Evolutionary conservation across 2,888 invertebrate species (phyloP), one percentile per base, ranked within the genome.

Genomic region (Sarcophaga variegata): DNA sequence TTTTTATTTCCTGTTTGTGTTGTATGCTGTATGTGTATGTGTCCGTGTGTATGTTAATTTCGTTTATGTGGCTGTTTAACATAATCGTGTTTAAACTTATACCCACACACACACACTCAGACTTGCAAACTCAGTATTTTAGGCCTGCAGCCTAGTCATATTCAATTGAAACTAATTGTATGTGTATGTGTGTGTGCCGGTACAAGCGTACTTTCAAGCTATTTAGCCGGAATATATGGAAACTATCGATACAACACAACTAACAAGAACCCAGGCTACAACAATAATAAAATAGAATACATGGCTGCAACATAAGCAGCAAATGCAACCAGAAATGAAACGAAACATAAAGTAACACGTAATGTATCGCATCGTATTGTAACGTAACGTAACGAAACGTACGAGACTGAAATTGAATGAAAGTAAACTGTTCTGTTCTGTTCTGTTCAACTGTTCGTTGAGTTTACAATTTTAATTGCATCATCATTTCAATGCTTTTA

Each of bases 381-480:
- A 37, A 37, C 10, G 37, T 37, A 37, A 10, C 8, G 37, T 37
- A 37, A 37, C 8, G 8, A 37, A 37, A 37, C 27, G 3, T 37
- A 37, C 37, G 8, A 37, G 6, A 37, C 37, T 37, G 37, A 37
- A 37, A 37, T 8, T 37, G 37, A 1, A 37, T 37, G 70, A 71
- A 75, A 81, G 47, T 54, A 81, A 83, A 77, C 77, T 77, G 17
- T 84, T 81, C 87, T 84, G 81, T 87, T 81, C 81, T 37, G 8
- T 37, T 37, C 10, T 10, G 37, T 37, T 37, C 37, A 37, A 37
- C 5, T 37, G 37, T 37, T 67, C 70, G 79, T 87, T 79, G 76
- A 74, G 81, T 87, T 87, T 78, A 79, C 87, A 87, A 81, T 84
- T 87, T 87, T 87, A 87, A 87, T 87, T 87, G 87, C 84, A 87